These are phyloP conservation scores for Myotis planiceps DNA, from an alignment of 2,797 vertebrate genomes.

Conservation along the genomic window DNA sequence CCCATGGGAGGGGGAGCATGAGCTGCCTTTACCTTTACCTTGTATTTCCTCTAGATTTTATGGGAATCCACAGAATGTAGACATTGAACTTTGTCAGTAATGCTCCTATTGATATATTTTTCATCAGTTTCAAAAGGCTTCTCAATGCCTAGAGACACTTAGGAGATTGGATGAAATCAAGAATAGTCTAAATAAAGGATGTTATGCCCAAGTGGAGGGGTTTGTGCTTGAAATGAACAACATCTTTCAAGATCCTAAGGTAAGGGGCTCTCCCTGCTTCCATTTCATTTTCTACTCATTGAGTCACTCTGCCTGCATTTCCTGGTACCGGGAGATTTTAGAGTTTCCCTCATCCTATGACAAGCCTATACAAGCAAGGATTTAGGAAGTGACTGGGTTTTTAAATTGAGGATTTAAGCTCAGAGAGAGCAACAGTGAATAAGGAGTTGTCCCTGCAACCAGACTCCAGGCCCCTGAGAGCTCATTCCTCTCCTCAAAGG, in stretches of 20 bases:
- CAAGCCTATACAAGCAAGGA: neutral
- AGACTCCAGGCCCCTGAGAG: neutral
- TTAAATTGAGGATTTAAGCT: neutral
- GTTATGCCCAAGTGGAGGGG: neutral
- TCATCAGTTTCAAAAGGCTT: neutral
- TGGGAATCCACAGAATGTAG: neutral
- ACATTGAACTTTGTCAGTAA: too few relatives aligned
- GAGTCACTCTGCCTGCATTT: neutral
- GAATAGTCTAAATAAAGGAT: neutral
- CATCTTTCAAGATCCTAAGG: conserved; percentile 32
- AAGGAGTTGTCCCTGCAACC: too few relatives aligned
- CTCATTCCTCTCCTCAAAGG: neutral
- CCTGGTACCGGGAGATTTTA: neutral
- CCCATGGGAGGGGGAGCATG: rapidly evolving
- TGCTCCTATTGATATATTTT: neutral
- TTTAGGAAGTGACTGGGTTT: neutral
- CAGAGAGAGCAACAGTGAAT: neutral
- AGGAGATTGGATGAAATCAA: conserved; percentile 48
- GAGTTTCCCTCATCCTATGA: neutral
- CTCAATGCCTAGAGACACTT: neutral
- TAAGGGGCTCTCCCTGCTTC: neutral
- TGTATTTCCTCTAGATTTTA: neutral
- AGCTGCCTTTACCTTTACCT: neutral
- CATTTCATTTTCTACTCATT: neutral
- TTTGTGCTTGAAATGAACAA: conserved; percentile 53